phyloP scores from a whole-genome alignment of 2,888 invertebrate genomes.

The Epinotia nisella region DNA sequence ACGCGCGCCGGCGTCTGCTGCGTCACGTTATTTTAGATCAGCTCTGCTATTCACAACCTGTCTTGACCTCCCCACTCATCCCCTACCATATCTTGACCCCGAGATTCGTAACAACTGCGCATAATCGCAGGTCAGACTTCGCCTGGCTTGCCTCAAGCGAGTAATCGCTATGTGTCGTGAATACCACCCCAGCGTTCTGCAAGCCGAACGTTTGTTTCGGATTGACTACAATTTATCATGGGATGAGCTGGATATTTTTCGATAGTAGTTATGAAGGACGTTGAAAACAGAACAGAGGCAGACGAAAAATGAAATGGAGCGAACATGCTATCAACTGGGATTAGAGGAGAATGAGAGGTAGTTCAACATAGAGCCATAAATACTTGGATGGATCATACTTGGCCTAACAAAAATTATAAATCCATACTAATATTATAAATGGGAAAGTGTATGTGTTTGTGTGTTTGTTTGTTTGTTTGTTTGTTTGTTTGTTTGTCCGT shows the following conservation, averaged over 20 bases:
- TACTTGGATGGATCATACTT: background rate
- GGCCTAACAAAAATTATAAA: background rate
- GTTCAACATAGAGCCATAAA: background rate
- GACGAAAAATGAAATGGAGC: background rate
- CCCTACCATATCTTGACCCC: background rate
- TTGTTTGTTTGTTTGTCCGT: too few relatives aligned
- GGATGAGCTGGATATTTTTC: conserved; percentile 15
- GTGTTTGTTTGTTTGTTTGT: too few relatives aligned
- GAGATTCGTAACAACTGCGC: background rate
- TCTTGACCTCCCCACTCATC: background rate
- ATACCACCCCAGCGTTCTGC: background rate
- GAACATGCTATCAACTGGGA: background rate
- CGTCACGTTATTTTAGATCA: conserved; percentile 46
- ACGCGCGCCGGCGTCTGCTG: conserved; percentile 41
- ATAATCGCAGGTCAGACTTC: background rate
- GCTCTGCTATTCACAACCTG: conserved; percentile 1
- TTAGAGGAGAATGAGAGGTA: background rate
- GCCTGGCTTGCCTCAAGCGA: background rate
- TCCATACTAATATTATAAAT: too few relatives aligned
- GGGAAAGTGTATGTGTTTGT: too few relatives aligned
- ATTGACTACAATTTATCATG: conserved; percentile 14
- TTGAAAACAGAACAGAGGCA: background rate
- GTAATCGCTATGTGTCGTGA: background rate
- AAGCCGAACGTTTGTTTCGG: conserved; percentile 20
- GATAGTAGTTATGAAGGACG: conserved; percentile 6